Conservation (phyloP, 2,888 invertebrate genomes). For the Cataglyphis albicans region DNA sequence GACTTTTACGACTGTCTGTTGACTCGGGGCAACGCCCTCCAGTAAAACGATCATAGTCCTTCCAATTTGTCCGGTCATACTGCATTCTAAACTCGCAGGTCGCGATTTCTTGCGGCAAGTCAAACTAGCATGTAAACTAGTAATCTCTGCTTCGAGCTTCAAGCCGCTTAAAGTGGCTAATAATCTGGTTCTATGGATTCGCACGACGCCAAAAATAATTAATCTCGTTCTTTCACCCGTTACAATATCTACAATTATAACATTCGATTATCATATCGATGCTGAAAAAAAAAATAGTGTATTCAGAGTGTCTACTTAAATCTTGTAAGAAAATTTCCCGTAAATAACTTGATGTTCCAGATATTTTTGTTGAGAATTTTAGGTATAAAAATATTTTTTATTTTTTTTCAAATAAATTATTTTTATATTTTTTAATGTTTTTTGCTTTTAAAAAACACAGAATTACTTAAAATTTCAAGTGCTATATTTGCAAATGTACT, state of each 20-base stretch:
- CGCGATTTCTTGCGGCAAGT: slow-evolving; percentile 95
- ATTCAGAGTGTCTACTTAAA: neutral
- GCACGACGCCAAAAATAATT: slow-evolving; percentile 94
- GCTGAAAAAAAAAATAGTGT: neutral
- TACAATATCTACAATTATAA: slow-evolving; percentile 83
- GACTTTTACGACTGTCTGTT: slow-evolving; percentile 97
- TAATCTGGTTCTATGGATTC: slow-evolving; percentile 94
- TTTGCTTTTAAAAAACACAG: too few relatives aligned
- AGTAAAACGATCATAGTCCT: slow-evolving; percentile 96
- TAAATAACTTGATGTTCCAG: too few relatives aligned
- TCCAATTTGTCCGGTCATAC: slow-evolving; percentile 95
- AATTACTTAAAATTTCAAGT: too few relatives aligned
- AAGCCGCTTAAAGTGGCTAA: slow-evolving; percentile 96
- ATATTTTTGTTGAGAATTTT: too few relatives aligned
- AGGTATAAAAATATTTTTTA: too few relatives aligned
- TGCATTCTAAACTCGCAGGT: slow-evolving; percentile 91
- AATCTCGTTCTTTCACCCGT: slow-evolving; percentile 91
- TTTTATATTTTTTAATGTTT: too few relatives aligned
- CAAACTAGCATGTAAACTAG: slow-evolving; percentile 95
- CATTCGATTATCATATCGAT: slow-evolving; percentile 16
- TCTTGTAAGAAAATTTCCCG: too few relatives aligned
- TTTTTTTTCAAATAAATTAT: too few relatives aligned
- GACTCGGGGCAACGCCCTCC: slow-evolving; percentile 95
- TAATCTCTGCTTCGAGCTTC: slow-evolving; percentile 97
- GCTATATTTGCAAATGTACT: too few relatives aligned